Evolutionary conservation across 2,797 vertebrate genomes (phyloP), one percentile per base, ranked within the genome.

Genomic region (Pangasius krempfi): DNA sequence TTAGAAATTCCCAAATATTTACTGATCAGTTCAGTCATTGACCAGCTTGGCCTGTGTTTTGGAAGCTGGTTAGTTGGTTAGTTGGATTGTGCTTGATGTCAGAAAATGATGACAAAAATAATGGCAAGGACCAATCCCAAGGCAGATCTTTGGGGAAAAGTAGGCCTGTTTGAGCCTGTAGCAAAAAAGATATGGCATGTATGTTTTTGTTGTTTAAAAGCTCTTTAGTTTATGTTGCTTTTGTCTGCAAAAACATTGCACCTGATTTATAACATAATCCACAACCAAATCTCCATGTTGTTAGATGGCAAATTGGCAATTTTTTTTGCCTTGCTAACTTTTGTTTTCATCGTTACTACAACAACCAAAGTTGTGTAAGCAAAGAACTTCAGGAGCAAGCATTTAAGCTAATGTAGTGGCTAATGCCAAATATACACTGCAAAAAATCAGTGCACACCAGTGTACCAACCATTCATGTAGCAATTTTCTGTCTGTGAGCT

Each of bases 21-120:
- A 30, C 33, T 79, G 76, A 33, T 54, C 50, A 54, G 10, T 79
- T 54, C 30, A 52, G 13, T n/a, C 44, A 30, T 58, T 58, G 33
- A 37, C 20, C 54, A 58, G 20, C 30, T 80, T 80, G 52, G 30
- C 30, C 14, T 54, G 14, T 54, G 27, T 30, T 30, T 54, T 79
- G 16, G 7, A 30, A 80, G 52, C 5, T 47, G 4, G 27, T 44
- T 50, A 27, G 5, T 0, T 50, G 44, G 25, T 76, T 50, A 5
- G 73, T 4, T 79, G 76, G 50, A 56, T 54, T 79, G 22, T 80
- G 37, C 52, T 33, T 56, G 7, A 5, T 1, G 12, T 60, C n/a
- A 54, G 50, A 54, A 82, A 60, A 80, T 56, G 22, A n/a, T 50
- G 52, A 80, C 30, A 56, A 56, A 81, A n/a, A 83, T 83, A 27